phyloP scores from a whole-genome alignment of 1,140 invertebrate genomes.

The Psilanteris sp. region DNA sequence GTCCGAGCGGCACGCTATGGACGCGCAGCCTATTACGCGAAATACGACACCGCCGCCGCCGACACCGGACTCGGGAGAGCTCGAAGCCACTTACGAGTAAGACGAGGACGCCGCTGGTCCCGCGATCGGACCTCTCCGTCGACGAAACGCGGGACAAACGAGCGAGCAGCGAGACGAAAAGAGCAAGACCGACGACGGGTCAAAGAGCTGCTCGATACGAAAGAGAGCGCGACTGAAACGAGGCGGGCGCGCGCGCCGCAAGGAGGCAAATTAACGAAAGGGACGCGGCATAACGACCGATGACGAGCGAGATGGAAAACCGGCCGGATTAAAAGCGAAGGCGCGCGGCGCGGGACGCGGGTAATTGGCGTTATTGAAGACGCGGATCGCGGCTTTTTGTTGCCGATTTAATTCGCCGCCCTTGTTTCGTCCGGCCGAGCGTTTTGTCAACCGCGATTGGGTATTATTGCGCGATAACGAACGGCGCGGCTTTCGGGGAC shows the following conservation, averaged over 20 bases:
- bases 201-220: conserved; percentile 49
- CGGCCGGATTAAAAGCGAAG: conserved; percentile 35
- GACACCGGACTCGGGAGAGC: conserved; percentile 63
- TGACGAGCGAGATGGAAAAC: conserved; percentile 29
- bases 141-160: conserved; percentile 39
- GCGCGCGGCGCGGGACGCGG: conserved; percentile 26
- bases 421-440: not conserved
- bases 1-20: conserved; percentile 67
- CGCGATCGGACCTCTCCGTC: conserved; percentile 11
- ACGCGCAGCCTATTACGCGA: conserved; percentile 73
- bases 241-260: conserved; percentile 12
- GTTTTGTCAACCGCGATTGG: conserved; percentile 14
- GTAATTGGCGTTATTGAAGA: conserved; percentile 57
- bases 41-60: conserved; percentile 72
- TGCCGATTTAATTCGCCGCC: conserved; percentile 41
- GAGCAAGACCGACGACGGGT: conserved; percentile 13
- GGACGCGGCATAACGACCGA: conserved; percentile 48
- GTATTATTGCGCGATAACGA: conserved; percentile 17
- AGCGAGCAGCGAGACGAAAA: too few species aligned
- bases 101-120: conserved; percentile 13
- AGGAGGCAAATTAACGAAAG: conserved; percentile 53
- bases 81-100: conserved; percentile 61
- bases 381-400: conserved; percentile 44
- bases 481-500: not conserved
- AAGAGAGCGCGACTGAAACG: conserved; percentile 24